Conservation (phyloP, 1,140 invertebrate genomes). For the Schlechtendalia chinensis region DNA sequence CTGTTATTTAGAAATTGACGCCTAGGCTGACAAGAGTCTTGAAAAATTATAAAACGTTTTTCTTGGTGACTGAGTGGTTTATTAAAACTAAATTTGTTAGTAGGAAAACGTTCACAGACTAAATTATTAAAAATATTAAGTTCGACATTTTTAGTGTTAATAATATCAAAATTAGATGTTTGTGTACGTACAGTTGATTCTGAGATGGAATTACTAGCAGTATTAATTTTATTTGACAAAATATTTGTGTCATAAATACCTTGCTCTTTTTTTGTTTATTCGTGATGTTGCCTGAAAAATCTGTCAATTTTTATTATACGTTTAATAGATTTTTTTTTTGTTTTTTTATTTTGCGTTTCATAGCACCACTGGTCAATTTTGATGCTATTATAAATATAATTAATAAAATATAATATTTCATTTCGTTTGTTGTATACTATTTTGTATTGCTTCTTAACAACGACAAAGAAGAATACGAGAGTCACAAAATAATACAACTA, state of each 20-base stretch:
- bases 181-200: background rate
- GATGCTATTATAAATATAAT: slow-evolving; percentile 8
- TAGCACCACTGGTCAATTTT: slow-evolving; percentile 1
- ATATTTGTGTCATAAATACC: slow-evolving; percentile 4
- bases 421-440: background rate
- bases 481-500: slow-evolving; percentile 15
- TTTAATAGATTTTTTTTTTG: slow-evolving; percentile 18
- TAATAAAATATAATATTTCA: slow-evolving; percentile 11
- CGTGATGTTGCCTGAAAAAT: slow-evolving; percentile 13
- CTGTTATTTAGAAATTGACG: slow-evolving; percentile 11
- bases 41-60: slow-evolving; percentile 26
- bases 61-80: slow-evolving; percentile 17
- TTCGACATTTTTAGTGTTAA: slow-evolving; percentile 25
- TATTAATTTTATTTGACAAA: slow-evolving; percentile 12
- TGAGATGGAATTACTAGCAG: slow-evolving; percentile 4
- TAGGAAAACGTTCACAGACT: slow-evolving; percentile 20
- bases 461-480: background rate
- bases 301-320: background rate
- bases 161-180: slow-evolving; percentile 23
- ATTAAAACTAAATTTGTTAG: slow-evolving; percentile 26
- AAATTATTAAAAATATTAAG: slow-evolving; percentile 27
- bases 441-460: background rate
- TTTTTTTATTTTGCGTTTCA: slow-evolving; percentile 13
- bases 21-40: slow-evolving; percentile 25
- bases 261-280: slow-evolving; percentile 33